phyloP scores from a whole-genome alignment of 2,888 invertebrate species.

The Heteromurus nitidus region DNA sequence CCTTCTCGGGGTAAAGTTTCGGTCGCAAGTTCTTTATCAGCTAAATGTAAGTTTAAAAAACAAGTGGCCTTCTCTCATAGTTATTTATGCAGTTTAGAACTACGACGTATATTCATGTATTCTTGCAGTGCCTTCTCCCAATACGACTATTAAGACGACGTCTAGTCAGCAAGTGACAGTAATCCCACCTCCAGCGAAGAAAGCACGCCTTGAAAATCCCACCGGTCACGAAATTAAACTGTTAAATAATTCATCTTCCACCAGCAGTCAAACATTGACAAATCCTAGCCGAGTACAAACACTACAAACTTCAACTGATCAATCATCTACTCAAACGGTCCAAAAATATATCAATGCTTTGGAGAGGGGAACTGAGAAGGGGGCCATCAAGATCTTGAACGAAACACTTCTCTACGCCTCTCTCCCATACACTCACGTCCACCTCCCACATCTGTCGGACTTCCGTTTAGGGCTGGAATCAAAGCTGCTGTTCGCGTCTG shows the following conservation, averaged over 20 bases:
- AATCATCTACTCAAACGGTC: neutral
- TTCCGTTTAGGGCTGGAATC: neutral
- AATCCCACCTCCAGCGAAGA: neutral
- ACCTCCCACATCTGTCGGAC: neutral
- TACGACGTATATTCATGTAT: neutral
- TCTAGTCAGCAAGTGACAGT: too few species aligned
- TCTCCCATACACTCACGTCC: neutral
- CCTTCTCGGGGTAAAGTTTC: neutral
- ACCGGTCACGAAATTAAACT: too few species aligned
- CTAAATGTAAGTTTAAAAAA: neutral
- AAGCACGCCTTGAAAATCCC: too few species aligned
- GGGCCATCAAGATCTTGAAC: neutral
- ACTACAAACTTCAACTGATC: too few species aligned
- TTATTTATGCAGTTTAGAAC: neutral
- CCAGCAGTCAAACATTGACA: too few species aligned
- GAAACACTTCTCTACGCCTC: neutral
- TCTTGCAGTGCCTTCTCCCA: too few species aligned
- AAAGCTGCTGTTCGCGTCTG: neutral
- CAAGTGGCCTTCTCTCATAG: neutral
- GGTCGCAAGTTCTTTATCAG: neutral
- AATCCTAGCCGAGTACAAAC: too few species aligned
- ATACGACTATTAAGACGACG: too few species aligned
- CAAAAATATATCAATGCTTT: neutral
- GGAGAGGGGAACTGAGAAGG: neutral
- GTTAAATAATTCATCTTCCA: too few species aligned